Base-by-base conservation (phyloP, 2,888 invertebrate genomes). In the Quadriops clusia region DNA sequence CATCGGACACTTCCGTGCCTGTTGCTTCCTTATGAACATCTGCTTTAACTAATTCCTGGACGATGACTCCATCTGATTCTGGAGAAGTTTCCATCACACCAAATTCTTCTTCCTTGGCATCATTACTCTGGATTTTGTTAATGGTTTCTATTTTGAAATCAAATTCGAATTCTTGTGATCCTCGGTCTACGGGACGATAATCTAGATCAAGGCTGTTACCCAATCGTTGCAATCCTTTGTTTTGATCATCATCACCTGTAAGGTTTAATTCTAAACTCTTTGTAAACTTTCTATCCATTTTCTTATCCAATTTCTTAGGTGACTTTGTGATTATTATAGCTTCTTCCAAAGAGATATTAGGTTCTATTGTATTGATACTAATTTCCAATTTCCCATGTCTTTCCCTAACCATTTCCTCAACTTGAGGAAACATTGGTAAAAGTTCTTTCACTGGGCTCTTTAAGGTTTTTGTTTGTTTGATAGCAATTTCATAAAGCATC, bases 281-380 rank as follows among this genome's bases (percentile, higher is more conserved):
- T 0, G 75, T 60, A 17, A 61, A 42, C 40, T 60, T 59, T 37
- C 59, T 59, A 26, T 61, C 61, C 40, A 61, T 50, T 39, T 58
- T 61, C 37, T 61, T 62, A 44, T 80, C 79, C 4, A 79, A 54
- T 46, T 78, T 77, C 37, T 78, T 74, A 0, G 79, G 80, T 3
- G 77, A 75, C 50, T 80, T 80, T 0, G 80, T 78, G 44, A 80
- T 80, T 33, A 80, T 68, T 4, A 80, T 79, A 37, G 79, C 78
- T 56, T 80, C 79, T 52, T 79, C 79, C 26, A 61, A 41, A 13
- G 58, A 54, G 9, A 61, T 57, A 2, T 53, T 48, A 33, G 51
- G 54, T 39, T 61, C 61, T 10, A 61, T 61, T 0, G 72, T 78
- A 50, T 78, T 79, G 28, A 77, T 78, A 40, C 69, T 77, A 20